Base-by-base conservation (phyloP, 2,888 invertebrate genomes). In the Clanis bilineata region DNA sequence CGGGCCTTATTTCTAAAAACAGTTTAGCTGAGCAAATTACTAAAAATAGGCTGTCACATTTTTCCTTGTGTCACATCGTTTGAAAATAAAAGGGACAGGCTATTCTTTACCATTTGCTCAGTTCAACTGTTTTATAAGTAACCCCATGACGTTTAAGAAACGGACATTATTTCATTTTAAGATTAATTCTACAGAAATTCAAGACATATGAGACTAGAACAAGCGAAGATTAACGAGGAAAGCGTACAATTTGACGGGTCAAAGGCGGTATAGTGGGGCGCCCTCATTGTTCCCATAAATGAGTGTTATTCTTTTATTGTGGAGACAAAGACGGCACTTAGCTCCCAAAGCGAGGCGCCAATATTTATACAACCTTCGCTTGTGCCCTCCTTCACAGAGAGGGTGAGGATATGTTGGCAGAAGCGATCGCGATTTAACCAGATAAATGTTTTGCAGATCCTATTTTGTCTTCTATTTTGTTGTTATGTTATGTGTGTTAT, bases 231-330 rank as follows among this genome's bases (percentile, higher is more conserved):
- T 68, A 64, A 62, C 64, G 70, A 65, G 62, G 69, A 64, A 66
- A 69, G 51, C 51, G 18, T 71, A 73, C 68, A 15, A 63, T 64
- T 66, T 68, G 68, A 66, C 70, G 65, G 51, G 51, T 51, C 51
- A 51, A 51, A 51, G 51, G 51, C 47, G 47, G 68, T 5, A 43
- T 43, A 39, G 56, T 41, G 56, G n/a, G 44, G 71, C 71, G 76
- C 72, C 76, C 78, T 79, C 83, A 87, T 88, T 88, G 88, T 88
- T 83, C 79, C 69, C 69, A 80, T 85, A 88, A 90, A 90, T 88
- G 89, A 88, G 81, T 89, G 90, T 90, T 90, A 86, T 90, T 90
- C 89, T 90, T 90, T 88, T 90, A 90, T 88, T 88, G 88, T 70
- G 68, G 80, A 85, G 82, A 89, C 90, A 90, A 90, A 88, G 85